Base-by-base conservation (phyloP, 1,140 invertebrate species). In the Drosophila nigromelanica region DNA sequence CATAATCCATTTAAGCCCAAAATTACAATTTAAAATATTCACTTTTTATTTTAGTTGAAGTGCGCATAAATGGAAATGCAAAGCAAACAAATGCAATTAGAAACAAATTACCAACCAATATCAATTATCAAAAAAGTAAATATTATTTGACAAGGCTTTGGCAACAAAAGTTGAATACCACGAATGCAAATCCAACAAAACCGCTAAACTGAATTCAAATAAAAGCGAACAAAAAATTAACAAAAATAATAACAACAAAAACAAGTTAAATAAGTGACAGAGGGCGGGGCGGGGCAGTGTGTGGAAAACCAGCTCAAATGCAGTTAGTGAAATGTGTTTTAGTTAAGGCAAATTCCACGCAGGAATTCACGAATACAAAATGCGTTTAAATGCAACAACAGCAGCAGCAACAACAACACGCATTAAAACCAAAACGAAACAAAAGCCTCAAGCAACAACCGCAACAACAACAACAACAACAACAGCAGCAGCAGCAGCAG, bases 361-460 rank as follows among this genome's bases (percentile, higher is more conserved):
- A 62, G 76, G 75, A 77, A 80, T 73, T 64, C 48, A 75, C 78
- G 64, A 79, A 62, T 73, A 70, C 83, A 87, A 87, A 89, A 89
- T 89, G 83, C 85, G 83, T 89, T 89, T 89, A 87, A 89, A 69
- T 89, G 83, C 81, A 79, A 78, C 83, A 70, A 47, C 76, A 59
- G 42, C 71, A 71, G 68, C 45, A 70, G 43, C 82, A 80, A 61
- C 63, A 69, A 74, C 52, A 63, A 62, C 40, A 48, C 61, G 61
- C 61, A 72, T 39, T 24, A 66, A 66, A 71, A 21, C 35, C 74
- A 63, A 61, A 73, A 52, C 52, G 27, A 58, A 69, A 59, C 58
- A 50, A 70, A 50, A 52, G 51, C 50, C 51, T 42, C 42, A 56
- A 54, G 24, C 43, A n/a, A 4, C 52, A 21, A 64, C 39, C 21